Conservation (phyloP, 2,888 invertebrate species). For the Hypolimnas misippus region DNA sequence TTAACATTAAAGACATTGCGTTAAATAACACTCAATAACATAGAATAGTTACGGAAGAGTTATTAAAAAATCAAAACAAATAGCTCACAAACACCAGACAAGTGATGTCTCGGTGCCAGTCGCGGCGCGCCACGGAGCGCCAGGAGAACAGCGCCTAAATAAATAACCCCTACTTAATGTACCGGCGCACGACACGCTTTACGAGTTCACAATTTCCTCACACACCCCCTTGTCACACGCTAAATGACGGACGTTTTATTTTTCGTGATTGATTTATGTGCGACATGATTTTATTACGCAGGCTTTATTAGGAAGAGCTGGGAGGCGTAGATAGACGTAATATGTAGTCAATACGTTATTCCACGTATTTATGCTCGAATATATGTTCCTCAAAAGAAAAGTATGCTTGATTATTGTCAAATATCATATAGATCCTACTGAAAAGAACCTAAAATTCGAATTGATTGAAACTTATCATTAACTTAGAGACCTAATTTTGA, state of each 20-base stretch:
- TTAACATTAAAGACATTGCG: slow-evolving; percentile 1
- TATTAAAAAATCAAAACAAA: slow-evolving; percentile 35
- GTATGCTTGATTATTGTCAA: too few relatives aligned
- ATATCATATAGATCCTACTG: too few relatives aligned
- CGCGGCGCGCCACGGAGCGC: slow-evolving; percentile 59
- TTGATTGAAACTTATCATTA: too few relatives aligned
- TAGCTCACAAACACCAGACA: slow-evolving; percentile 37
- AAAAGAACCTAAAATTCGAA: too few relatives aligned
- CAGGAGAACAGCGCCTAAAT: slow-evolving; percentile 68
- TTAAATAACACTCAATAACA: slow-evolving; percentile 12
- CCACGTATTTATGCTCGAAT: too few relatives aligned
- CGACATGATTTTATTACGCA: slow-evolving; percentile 33
- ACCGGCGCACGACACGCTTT: slow-evolving; percentile 70
- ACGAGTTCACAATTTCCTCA: slow-evolving; percentile 68
- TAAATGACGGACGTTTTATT: slow-evolving; percentile 54
- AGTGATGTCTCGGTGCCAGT: slow-evolving; percentile 55
- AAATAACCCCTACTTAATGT: slow-evolving; percentile 80
- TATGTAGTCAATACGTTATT: not conserved
- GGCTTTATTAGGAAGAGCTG: slow-evolving; percentile 6
- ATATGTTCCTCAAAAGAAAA: too few relatives aligned
- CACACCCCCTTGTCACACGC: slow-evolving; percentile 54
- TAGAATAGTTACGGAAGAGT: slow-evolving; percentile 20
- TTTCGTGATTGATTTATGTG: slow-evolving; percentile 50
- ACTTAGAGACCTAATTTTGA: too few relatives aligned
- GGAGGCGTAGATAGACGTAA: not conserved